Conservation (phyloP, 2,797 vertebrate genomes). For the Rhabdophis nuchalis region DNA sequence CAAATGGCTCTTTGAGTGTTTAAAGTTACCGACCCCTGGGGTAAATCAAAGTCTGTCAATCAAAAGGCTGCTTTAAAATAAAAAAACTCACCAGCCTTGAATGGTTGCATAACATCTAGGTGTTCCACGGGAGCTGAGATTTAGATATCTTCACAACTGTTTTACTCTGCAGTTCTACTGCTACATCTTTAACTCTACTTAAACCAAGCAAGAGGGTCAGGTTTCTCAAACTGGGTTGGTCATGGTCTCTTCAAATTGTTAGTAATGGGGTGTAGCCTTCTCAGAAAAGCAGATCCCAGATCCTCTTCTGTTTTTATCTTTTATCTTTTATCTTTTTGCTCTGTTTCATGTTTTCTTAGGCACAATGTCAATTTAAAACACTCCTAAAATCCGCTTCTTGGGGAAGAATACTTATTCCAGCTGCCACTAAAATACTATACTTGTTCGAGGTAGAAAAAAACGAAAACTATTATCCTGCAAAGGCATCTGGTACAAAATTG, state of each 20-base stretch:
- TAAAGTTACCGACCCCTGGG: no score
- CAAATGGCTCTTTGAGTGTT: no score
- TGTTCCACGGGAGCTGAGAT: neutral
- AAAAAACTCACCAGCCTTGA: no score
- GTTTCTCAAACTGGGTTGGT: neutral
- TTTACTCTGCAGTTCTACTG: neutral
- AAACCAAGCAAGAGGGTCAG: neutral
- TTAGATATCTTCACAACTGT: neutral
- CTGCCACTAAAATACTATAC: no score
- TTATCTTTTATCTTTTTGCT: accelerated
- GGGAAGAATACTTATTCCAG: neutral
- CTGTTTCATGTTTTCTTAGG: neutral
- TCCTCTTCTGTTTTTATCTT: neutral
- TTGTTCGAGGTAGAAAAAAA: neutral
- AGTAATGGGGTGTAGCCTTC: neutral
- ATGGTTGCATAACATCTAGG: neutral
- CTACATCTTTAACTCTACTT: neutral
- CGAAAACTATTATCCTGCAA: neutral
- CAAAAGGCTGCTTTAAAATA: no score
- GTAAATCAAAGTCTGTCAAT: no score
- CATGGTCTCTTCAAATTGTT: neutral
- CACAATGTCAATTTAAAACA: neutral
- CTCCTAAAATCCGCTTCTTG: neutral
- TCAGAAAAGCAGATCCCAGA: neutral
- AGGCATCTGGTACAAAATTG: neutral